Evolutionary conservation across 2,113 vertebrate species (phyloP), one percentile per base, ranked within the genome.

Genomic region (Azemiops feae): DNA sequence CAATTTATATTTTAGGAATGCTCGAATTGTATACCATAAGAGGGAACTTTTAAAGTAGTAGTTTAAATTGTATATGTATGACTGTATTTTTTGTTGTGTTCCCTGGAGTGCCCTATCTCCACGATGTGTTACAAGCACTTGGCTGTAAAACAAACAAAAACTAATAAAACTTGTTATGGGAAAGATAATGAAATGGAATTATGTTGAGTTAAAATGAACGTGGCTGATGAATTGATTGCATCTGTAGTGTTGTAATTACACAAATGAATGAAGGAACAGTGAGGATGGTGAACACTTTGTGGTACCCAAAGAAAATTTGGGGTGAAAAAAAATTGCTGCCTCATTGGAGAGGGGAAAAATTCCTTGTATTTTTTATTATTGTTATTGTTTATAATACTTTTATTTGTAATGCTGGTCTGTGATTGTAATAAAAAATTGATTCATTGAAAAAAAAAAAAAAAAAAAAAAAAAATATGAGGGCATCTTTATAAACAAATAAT

Each of bases 221-320:
- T 86, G 89, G 87, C n/a, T 52, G 91, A 69, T 96, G 95, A 96
- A 93, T 95, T 95, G 95, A 86, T 47, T 14, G 8, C 0, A 0
- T 93, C 92, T 94, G 90, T 94, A 92, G 81, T 39, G 64, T 34
- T 74, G 16, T n/a, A 74, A 39, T 39, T 74, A 16, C 14, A 20
- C 69, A 74, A 39, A 74, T 39, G 16, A 74, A 74, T 39, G 55
- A 94, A 90, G 87, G 93, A 54, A 0, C 4, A 52, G 92, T 89
- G 92, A 89, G 87, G 52, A 92, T 92, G 60, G 89, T 87, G 64
- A 92, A 50, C 55, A 69, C 55, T 74, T 74, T 74, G 2, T 5
- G 1, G 69, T 39, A 74, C 69, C 16, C 5, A 88, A 22, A 0
- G 8, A 0, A 20, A 0, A 22, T 0, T 22, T 91, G 89, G 85